Base-by-base conservation (phyloP, 1,140 invertebrate species). In the Saccostrea cuccullata region DNA sequence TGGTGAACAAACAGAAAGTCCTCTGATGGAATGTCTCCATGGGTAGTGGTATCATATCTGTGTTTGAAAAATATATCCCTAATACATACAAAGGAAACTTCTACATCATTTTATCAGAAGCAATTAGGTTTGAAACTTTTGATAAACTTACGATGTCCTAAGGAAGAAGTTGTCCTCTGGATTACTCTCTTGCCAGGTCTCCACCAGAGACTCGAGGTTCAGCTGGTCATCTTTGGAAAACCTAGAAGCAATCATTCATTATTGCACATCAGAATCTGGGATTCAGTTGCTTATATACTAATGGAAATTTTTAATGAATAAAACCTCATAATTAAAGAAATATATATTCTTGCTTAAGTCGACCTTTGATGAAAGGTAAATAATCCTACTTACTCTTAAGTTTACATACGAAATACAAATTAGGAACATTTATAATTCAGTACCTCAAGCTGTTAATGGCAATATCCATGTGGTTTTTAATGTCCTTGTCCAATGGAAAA, bases 1-100 rank as follows among this genome's bases (percentile, higher is more conserved):
- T 91, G 91, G 70, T 89, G 90, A 9, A 91, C 88, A 86, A 90
- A 89, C 17, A 91, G 23, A 20, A 90, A 87, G 5, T 58, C 84
- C 40, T 85, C 56, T 23, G 67, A 73, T 73, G 67, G 58, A 20
- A 20, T 17, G 13, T 60, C 12, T 13, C 58, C 58, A 60, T 60
- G 8, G 20, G 13, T 60, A 60, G 58, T 60, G 20, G 58, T 60
- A 60, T 60, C 58, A 60, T 60, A 60, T 13, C 58, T 60, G 20
- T n/a, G n/a, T 60, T 17, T 17, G 20, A 17, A 60, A 17, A 20
- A 60, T 17, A 60, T 1, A 36, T 36, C 2, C 1, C 1, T 36
- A 60, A 15, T 60, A 60, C 58, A 60, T 60, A 15, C 58, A 60
- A 60, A 13, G 20, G 58, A 60, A 60, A 60, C 58, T 60, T 60